Base-by-base conservation (phyloP, 1,140 invertebrate species). In the Meloidogyne hapla region DNA sequence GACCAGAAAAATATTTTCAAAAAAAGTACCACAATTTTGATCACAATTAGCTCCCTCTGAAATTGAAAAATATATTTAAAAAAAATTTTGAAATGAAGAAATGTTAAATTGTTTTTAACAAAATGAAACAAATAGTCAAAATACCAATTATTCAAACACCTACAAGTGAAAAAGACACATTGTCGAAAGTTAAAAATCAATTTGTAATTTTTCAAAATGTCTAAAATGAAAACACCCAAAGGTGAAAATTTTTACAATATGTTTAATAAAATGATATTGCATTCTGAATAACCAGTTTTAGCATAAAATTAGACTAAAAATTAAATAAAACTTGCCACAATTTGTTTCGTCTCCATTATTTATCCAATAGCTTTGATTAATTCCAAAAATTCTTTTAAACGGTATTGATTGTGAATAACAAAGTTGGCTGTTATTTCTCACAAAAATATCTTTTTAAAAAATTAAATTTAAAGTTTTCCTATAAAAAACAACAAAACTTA, bases 401-500 rank as follows among this genome's bases (percentile, higher is more conserved):
- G 80, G 80, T 8, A 81, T 79, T 21, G 75, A 62, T 40, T 77
- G 42, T 8, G 71, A 64, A 48, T 80, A 83, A 40, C 80, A 81
- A 26, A 81, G 80, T 26, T 83, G 66, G 6, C 26, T 38, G 64
- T 81, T 81, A 18, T 79, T 40, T 13, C 48, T 33, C 18, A 81
- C n/a, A 18, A 25, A 38, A n/a, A 81, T 42, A 42, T n/a, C 48
- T 56, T 56, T 15, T 2, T 15, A 45, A 8, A n/a, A 1, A n/a
- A 56, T 6, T 1, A 18, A 18, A n/a, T 48, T 56, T 56, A 45
- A 45, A 45, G n/a, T n/a, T 15, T 4, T 56, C n/a, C 4, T 13
- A 42, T 4, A 42, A 42, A 42, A 42, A 42, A 15, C 6, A 6
- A n/a, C 1, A 0, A 56, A 21, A 5, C n/a, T 21, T 56, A 56